Evolutionary conservation across 2,888 invertebrate species (phyloP), one percentile per base, ranked within the genome.

Genomic region (Quadriops clusia): DNA sequence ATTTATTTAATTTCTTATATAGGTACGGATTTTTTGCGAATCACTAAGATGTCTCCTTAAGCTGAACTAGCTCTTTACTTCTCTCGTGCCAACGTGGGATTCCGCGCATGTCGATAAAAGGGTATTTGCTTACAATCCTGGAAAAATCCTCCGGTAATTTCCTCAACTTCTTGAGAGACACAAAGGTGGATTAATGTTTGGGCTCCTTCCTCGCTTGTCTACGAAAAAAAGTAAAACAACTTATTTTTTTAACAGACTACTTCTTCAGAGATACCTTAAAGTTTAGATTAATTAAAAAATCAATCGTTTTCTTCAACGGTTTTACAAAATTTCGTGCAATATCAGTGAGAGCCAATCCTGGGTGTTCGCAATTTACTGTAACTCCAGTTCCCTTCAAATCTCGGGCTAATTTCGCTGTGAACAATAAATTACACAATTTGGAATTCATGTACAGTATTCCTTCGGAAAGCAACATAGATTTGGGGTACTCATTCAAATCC

Each of bases 131-230:
- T 68, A 50, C 86, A 87, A 50, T 87, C 87, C 41, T 75, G 70
- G 47, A 74, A 87, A 51, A 86, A 85, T 62, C 81, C 78, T 23
- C 87, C 87, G 11, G 64, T 69, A 0, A 77, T 68, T 23, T 71
- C 73, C 37, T 70, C 68, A 8, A 85, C 56, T 34, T 76, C 76
- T 35, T 83, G 79, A 6, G 85, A 76, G 0, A 78, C 72, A 0
- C 85, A 80, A 42, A 83, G 56, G 56, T 82, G 74, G 11, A 87
- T 70, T 0, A 76, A 65, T 0, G 87, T 87, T 56, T 86, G 85
- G 2, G 82, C 82, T 3, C 87, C 89, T 53, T 85, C 77, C 38
- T 70, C 68, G 0, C 78, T 68, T 0, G 72, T 78, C 64, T 85
- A 78, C 50, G 78, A 82, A 33, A 23, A 28, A 23, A 4, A 29